These are phyloP conservation scores for Drosophila vallismaia DNA, from an alignment of 2,888 invertebrate species.

Conservation along the genomic window DNA sequence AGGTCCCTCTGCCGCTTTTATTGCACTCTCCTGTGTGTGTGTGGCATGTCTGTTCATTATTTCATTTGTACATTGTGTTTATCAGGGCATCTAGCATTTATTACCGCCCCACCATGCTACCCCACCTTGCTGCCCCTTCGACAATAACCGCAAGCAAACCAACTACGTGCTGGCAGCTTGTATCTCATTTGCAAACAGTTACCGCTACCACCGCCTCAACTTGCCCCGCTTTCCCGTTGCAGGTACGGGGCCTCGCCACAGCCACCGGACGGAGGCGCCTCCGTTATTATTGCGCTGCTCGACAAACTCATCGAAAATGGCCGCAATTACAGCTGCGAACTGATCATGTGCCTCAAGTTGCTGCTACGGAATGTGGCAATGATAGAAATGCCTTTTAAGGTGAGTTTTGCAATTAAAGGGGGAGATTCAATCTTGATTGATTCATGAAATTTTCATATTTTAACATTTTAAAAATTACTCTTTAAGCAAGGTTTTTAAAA, in stretches of 20 bases:
- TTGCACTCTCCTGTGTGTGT: constrained; percentile 48
- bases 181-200: constrained; percentile 50
- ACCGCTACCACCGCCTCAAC: constrained; percentile 29
- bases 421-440: too few relatives aligned
- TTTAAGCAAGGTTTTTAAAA: too few relatives aligned
- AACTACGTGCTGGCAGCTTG: constrained; percentile 64
- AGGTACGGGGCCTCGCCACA: constrained; percentile 88
- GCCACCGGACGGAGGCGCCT: constrained; percentile 86
- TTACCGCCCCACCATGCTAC: constrained; percentile 25
- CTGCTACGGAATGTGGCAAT: constrained; percentile 87
- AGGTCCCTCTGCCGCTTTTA: constrained; percentile 21
- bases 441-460: too few relatives aligned
- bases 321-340: constrained; percentile 88
- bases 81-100: constrained; percentile 65
- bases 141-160: constrained; percentile 64
- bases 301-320: constrained; percentile 87
- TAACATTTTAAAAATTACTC: too few relatives aligned
- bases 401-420: constrained; percentile 48
- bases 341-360: constrained; percentile 88
- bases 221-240: constrained; percentile 48
- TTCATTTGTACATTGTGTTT: constrained; percentile 73
- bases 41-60: constrained; percentile 69
- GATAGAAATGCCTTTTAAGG: constrained; percentile 85
- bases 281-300: constrained; percentile 87
- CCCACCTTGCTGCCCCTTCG: constrained; percentile 9